phyloP scores from a whole-genome alignment of 1,140 invertebrate genomes.

The Idris sp. region DNA sequence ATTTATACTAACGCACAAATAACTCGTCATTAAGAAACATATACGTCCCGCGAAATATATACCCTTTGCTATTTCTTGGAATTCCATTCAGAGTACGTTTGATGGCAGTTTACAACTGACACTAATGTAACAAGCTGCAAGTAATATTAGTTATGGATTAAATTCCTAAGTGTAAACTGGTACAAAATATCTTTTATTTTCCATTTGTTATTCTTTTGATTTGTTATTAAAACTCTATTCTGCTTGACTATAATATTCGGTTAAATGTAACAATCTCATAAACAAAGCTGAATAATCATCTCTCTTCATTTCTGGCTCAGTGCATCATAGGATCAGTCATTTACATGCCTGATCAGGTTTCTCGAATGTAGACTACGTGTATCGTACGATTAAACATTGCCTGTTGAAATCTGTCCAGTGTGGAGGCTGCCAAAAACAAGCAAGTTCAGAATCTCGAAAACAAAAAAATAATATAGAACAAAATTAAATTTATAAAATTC shows the following conservation, averaged over 20 bases:
- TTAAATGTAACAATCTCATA: slow-evolving; percentile 35
- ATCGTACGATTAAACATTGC: slow-evolving; percentile 52
- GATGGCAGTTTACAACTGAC: slow-evolving; percentile 23
- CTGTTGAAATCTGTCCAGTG: slow-evolving; percentile 31
- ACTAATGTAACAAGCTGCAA: slow-evolving; percentile 12
- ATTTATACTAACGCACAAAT: slow-evolving; percentile 35
- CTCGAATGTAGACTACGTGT: slow-evolving; percentile 54
- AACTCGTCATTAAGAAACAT: slow-evolving; percentile 37
- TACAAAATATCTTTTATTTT: too few relatives aligned
- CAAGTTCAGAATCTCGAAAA: background rate
- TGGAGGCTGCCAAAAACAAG: slow-evolving; percentile 5
- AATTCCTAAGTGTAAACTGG: background rate
- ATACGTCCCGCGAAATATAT: slow-evolving; percentile 27
- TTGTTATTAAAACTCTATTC: slow-evolving; percentile 7
- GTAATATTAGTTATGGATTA: background rate
- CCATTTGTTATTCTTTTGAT: too few relatives aligned
- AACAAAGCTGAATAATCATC: slow-evolving; percentile 48
- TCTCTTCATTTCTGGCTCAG: slow-evolving; percentile 45
- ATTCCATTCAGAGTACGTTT: slow-evolving; percentile 18
- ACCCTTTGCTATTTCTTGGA: slow-evolving; percentile 29
- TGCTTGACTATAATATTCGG: slow-evolving; percentile 23
- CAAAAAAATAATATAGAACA: background rate
- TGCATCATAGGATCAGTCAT: slow-evolving; percentile 55
- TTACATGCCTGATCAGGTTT: slow-evolving; percentile 58
- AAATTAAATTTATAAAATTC: too few relatives aligned